Conservation (phyloP, 30 jellyfish, hydroid and myxozoan species). For the Sanderia malayensis region DNA sequence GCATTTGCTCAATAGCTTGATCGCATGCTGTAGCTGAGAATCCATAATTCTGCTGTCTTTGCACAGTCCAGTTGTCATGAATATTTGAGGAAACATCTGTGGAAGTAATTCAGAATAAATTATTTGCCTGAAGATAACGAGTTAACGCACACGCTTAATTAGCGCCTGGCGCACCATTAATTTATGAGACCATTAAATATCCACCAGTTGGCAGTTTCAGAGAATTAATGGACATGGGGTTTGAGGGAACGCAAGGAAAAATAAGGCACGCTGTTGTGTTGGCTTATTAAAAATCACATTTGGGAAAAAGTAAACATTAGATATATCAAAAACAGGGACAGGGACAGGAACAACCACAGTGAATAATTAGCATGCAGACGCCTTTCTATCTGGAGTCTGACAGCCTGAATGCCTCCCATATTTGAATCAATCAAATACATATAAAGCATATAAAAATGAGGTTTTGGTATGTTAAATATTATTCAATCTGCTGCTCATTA, state of each 20-base stretch:
- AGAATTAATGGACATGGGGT: background rate
- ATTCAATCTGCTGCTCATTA: too few relatives aligned
- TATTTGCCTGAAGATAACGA: background rate
- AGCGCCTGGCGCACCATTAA: conserved; percentile 5
- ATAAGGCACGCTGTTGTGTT: conserved; percentile 3
- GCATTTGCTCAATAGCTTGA: conserved; percentile 60
- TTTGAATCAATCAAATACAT: background rate
- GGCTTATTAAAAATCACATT: background rate
- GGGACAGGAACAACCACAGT: background rate
- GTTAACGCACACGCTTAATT: background rate
- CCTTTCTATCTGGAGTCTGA: conserved; percentile 4
- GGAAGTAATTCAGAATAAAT: background rate
- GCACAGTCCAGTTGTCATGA: conserved; percentile 65
- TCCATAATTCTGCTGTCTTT: conserved; percentile 45
- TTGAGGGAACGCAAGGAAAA: conserved; percentile 4
- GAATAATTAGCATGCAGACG: background rate
- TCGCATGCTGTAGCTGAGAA: conserved; percentile 65
- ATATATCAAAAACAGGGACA: conserved; percentile 1
- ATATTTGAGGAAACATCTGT: conserved; percentile 30
- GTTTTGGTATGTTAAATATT: background rate
- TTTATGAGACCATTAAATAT: background rate
- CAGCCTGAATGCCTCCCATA: conserved; percentile 1
- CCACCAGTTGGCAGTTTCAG: background rate
- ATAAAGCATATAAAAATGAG: conserved; percentile 10
- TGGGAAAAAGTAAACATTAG: background rate